Conservation (phyloP, 2,888 invertebrate species). For the Lymantria monacha region DNA sequence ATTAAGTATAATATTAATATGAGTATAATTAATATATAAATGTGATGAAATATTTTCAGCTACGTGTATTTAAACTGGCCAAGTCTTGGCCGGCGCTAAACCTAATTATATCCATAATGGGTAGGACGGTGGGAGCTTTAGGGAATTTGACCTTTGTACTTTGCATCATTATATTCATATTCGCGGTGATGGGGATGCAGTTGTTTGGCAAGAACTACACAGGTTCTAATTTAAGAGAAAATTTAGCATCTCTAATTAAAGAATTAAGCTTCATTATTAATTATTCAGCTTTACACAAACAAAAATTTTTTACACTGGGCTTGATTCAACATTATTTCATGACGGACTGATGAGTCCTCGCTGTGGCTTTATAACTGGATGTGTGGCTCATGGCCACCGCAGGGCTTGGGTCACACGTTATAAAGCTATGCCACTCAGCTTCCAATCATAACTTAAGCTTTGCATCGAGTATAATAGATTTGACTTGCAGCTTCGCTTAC, state of each 20-base stretch:
- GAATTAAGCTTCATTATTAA: conserved; percentile 75
- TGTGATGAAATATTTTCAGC: conserved; percentile 85
- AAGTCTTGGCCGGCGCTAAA: conserved; percentile 98
- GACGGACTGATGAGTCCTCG: conserved; percentile 62
- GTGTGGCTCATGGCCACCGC: conserved; percentile 53
- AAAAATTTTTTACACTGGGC: conserved; percentile 74
- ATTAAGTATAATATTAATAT: conserved; percentile 22
- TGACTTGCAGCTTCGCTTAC: conserved; percentile 81
- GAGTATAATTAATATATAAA: conserved; percentile 47
- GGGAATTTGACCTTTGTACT: conserved; percentile 97
- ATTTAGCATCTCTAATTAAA: conserved; percentile 76
- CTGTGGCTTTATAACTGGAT: conserved; percentile 77
- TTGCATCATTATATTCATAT: conserved; percentile 98
- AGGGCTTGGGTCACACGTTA: conserved; percentile 63
- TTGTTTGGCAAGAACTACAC: conserved; percentile 95
- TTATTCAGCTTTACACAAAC: conserved; percentile 78
- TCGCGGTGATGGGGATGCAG: conserved; percentile 98
- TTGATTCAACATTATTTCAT: conserved; percentile 76
- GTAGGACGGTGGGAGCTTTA: conserved; percentile 96
- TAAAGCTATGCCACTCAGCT: conserved; percentile 80
- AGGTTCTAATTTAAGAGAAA: conserved; percentile 82
- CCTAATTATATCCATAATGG: conserved; percentile 97
- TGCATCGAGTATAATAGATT: conserved; percentile 79
- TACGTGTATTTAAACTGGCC: conserved; percentile 97
- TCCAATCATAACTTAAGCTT: conserved; percentile 77